Evolutionary conservation across 2,113 vertebrate genomes (phyloP).

Genomic region (Ctenodactylus gundi): DNA sequence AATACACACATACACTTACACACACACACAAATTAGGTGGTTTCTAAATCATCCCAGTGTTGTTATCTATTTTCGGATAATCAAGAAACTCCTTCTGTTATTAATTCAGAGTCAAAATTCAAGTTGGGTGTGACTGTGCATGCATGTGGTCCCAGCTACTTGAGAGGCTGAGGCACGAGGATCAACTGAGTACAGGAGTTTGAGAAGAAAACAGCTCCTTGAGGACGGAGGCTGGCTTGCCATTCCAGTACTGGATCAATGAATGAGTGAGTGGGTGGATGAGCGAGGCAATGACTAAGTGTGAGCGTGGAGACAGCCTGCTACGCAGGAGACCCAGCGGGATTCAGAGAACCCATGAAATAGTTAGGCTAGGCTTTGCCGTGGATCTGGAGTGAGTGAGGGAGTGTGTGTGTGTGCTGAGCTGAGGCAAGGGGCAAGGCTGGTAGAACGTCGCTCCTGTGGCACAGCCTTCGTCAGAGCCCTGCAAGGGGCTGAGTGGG

Average conservation of each 20-base stretch:
- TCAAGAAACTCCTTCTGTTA: neutral
- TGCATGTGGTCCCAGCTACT: neutral
- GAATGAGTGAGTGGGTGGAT: neutral
- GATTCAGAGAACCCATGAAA: neutral
- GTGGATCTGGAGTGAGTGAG: neutral
- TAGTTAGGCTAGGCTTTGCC: neutral
- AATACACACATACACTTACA: neutral
- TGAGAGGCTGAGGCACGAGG: neutral
- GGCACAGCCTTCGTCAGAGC: slow-evolving; percentile 56
- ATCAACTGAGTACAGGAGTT: neutral
- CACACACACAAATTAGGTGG: neutral
- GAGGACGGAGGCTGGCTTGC: neutral
- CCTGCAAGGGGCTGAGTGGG: slow-evolving; percentile 66
- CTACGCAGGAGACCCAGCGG: neutral
- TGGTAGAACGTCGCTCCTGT: neutral
- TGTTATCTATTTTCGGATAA: neutral
- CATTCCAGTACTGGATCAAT: neutral
- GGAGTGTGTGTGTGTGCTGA: neutral
- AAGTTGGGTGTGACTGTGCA: neutral
- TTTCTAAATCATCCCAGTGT: neutral
- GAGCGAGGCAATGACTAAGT: neutral
- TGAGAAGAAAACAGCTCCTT: neutral
- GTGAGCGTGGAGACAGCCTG: neutral
- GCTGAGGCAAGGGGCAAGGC: neutral
- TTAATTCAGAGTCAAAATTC: neutral